These are phyloP conservation scores for Leptoteleia sp. DNA, from an alignment of 1,140 invertebrate species.

Conservation along the genomic window DNA sequence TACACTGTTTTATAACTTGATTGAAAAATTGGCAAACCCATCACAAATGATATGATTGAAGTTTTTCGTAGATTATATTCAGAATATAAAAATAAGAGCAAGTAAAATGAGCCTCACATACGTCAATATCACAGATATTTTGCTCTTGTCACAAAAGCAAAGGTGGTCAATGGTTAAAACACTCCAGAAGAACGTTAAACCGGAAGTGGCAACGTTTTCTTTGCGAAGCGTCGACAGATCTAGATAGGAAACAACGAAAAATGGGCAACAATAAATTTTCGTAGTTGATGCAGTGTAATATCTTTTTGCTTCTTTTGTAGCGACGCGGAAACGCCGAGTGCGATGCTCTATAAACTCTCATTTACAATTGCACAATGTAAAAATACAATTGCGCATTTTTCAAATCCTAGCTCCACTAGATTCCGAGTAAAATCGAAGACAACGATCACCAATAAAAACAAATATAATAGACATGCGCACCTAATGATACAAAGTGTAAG, in stretches of 20 bases:
- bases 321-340: constrained; percentile 29
- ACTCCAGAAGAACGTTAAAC: constrained; percentile 40
- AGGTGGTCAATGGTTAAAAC: constrained; percentile 34
- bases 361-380: constrained; percentile 42
- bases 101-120: no score
- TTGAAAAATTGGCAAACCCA: no score
- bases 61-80: no score
- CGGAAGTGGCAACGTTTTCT: constrained; percentile 44
- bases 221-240: constrained; percentile 29
- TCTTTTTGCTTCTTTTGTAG: constrained; percentile 46
- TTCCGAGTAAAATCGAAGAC: constrained; percentile 28
- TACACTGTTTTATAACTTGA: no score
- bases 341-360: constrained; percentile 47
- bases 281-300: constrained; percentile 52
- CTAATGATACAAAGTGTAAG: constrained; percentile 1
- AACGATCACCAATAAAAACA: constrained; percentile 19
- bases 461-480: constrained; percentile 19
- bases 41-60: no score
- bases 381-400: constrained; percentile 50
- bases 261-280: constrained; percentile 54
- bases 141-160: constrained; percentile 11
- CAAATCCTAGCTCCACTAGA: constrained; percentile 16
- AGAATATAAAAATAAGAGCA: no score
- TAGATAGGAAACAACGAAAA: constrained; percentile 47
- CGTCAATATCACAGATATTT: constrained; percentile 10